Base-by-base conservation (phyloP, 2,888 invertebrate genomes). In the Eurytoma californica region DNA sequence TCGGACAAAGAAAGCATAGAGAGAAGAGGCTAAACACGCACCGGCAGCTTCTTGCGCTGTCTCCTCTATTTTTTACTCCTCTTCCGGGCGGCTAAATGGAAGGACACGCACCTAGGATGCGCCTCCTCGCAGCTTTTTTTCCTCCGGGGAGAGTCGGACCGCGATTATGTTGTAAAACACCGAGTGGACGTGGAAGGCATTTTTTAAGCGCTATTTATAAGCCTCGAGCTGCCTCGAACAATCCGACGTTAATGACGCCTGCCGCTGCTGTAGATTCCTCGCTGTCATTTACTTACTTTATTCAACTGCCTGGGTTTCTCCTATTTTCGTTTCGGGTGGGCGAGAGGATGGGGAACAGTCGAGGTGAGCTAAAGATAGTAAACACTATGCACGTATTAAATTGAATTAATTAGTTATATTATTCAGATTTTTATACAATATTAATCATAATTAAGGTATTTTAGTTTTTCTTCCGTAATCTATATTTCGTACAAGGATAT, bases 391-490 rank as follows among this genome's bases (percentile, higher is more conserved):
- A 78, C 83, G 39, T 77, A 57, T 86, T 88, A 87, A 89, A 88
- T 89, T 88, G 87, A 89, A 89, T 89, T 88, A 89, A 88, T 89
- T 88, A 88, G 87, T 89, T 82, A 80, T 89, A 89, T 89, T 89
- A 89, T 89, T 89, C 87, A 88, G 88, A 88, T 88, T 89, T 39
- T 89, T 89, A 89, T 89, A 89, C 89, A 89, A 89, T 89, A 89
- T 87, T 89, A 87, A 89, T 89, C 86, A 87, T 89, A 89, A 86
- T 89, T 89, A 89, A 89, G 89, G 86, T 89, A 88, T 88, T 89
- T 89, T 89, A 88, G 86, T 88, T 85, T 85, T 86, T 69, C 73
- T 79, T 78, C 53, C 75, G 72, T 75, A 80, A 75, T 82, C 80
- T 77, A 82, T 80, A 77, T 77, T 88, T 86, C 87, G 85, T 88